Evolutionary conservation across 2,113 vertebrate genomes (phyloP).

Genomic region (Odobenus rosmarus): DNA sequence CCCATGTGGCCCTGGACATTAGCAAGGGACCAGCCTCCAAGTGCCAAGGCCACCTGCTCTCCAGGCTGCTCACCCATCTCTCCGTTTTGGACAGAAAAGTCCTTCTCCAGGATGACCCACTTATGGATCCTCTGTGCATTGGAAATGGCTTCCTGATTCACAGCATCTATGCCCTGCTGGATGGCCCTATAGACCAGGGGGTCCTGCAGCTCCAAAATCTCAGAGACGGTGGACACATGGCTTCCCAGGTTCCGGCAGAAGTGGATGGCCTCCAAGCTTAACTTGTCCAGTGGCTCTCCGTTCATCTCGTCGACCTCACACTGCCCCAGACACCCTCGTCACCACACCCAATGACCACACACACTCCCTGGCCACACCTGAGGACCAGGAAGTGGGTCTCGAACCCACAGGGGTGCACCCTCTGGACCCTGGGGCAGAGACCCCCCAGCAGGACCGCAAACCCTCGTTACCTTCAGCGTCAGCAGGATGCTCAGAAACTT

Average conservation of each 20-base stretch:
- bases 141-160: constrained; percentile 89
- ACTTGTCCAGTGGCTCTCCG: constrained; percentile 87
- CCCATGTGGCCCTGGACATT: background rate
- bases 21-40: background rate
- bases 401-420: fast-evolving
- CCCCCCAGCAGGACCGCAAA: background rate
- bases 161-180: constrained; percentile 89
- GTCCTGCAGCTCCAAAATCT: constrained; percentile 88
- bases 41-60: background rate
- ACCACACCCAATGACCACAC: fast-evolving
- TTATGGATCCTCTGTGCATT: constrained; percentile 94
- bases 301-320: constrained; percentile 83
- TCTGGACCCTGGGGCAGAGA: no score
- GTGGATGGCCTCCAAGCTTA: constrained; percentile 86
- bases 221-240: constrained; percentile 86
- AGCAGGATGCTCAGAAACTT: constrained; percentile 94
- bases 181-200: constrained; percentile 85
- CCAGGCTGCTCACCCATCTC: constrained; percentile 91
- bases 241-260: constrained; percentile 91
- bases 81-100: constrained; percentile 91
- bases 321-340: constrained; percentile 77
- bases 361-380: fast-evolving
- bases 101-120: constrained; percentile 91
- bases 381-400: fast-evolving
- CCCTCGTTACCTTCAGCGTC: constrained; percentile 90